These are phyloP conservation scores for Tragelaphus eurycerus DNA, from an alignment of 2,797 vertebrate genomes.

Conservation along the genomic window DNA sequence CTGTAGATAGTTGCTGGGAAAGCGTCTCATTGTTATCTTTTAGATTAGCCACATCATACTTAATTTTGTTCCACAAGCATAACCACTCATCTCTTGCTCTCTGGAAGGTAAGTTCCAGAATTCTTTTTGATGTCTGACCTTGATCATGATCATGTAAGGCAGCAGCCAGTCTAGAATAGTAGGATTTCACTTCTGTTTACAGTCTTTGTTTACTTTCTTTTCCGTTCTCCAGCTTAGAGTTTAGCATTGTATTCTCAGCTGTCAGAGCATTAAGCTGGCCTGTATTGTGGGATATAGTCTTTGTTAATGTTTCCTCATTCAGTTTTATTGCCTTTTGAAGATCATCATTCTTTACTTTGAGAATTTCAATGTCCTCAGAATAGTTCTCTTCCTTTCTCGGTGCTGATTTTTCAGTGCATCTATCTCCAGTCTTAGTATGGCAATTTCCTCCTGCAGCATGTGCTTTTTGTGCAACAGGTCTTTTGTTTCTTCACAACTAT, in stretches of 20 bases:
- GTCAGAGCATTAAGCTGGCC: slow-evolving; percentile 88
- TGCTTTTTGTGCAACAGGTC: slow-evolving; percentile 87
- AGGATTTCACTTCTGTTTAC: slow-evolving; percentile 87
- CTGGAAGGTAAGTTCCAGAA: slow-evolving; percentile 87
- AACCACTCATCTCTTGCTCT: slow-evolving; percentile 90
- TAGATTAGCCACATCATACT: slow-evolving; percentile 84
- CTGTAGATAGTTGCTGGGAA: slow-evolving; percentile 90
- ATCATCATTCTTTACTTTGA: slow-evolving; percentile 90
- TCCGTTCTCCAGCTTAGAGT: slow-evolving; percentile 88
- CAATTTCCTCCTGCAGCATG: slow-evolving; percentile 89
- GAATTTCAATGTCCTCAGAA: slow-evolving; percentile 87
- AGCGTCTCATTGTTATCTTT: slow-evolving; percentile 85
- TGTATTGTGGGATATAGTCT: slow-evolving; percentile 89
- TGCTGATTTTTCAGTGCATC: slow-evolving; percentile 83
- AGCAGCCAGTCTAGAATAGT: slow-evolving; percentile 83
- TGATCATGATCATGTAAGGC: slow-evolving; percentile 88
- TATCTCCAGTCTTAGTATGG: slow-evolving; percentile 85
- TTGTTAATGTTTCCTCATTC: slow-evolving; percentile 89
- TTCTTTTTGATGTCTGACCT: slow-evolving; percentile 83
- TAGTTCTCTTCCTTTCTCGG: slow-evolving; percentile 87
- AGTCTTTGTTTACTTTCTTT: slow-evolving; percentile 88
- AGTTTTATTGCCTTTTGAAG: slow-evolving; percentile 89
- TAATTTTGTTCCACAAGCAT: slow-evolving; percentile 87
- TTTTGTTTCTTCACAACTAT: slow-evolving; percentile 84
- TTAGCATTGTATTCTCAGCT: slow-evolving; percentile 84